Conservation (phyloP, 2,113 vertebrate genomes). For the Sinocyclocheilus anshuiensis region DNA sequence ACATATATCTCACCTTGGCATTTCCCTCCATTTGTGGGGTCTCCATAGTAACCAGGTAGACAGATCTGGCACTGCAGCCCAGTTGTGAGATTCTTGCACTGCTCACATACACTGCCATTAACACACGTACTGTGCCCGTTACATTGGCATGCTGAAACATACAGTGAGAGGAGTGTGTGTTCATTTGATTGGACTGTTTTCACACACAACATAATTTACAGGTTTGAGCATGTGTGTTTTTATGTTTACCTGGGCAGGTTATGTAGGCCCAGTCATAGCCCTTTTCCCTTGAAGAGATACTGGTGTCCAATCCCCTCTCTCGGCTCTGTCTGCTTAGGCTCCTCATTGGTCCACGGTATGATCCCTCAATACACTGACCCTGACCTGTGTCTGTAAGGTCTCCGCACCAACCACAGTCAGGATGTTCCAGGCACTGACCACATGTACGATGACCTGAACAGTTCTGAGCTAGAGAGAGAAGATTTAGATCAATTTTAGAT, state of each 20-base stretch:
- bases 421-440: constrained; percentile 91
- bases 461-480: constrained; percentile 84
- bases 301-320: constrained; percentile 87
- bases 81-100: constrained; percentile 94
- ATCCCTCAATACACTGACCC: constrained; percentile 91
- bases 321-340: constrained; percentile 72
- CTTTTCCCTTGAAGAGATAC: constrained; percentile 87
- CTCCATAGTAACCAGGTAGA: constrained; percentile 94
- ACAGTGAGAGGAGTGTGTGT: neutral
- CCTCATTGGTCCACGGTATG: constrained; percentile 91
- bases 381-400: constrained; percentile 94
- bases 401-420: constrained; percentile 95
- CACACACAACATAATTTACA: neutral
- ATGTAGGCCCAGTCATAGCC: constrained; percentile 97
- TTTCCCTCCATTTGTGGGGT: constrained; percentile 95
- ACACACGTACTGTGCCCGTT: constrained; percentile 97
- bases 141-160: constrained; percentile 88
- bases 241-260: constrained; percentile 88
- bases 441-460: constrained; percentile 95
- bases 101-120: constrained; percentile 91
- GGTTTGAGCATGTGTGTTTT: neutral
- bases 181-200: neutral
- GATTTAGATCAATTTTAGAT: neutral
- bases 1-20: constrained; percentile 84
- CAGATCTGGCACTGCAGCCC: constrained; percentile 94